These are phyloP conservation scores for Lepidurus arcticus DNA, from an alignment of 1,140 invertebrate genomes.

Conservation along the genomic window DNA sequence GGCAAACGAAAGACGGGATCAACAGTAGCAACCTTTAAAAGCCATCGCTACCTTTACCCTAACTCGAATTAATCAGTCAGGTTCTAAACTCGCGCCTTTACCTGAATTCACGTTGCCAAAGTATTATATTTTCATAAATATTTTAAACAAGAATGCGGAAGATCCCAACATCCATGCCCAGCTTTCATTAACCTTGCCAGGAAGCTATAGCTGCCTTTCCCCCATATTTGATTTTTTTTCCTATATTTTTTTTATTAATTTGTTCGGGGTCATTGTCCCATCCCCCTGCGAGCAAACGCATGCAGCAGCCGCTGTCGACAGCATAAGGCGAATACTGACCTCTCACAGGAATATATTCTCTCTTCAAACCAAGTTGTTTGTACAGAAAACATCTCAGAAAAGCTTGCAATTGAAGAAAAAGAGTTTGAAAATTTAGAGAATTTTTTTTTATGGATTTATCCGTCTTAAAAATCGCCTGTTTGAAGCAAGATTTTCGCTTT, in stretches of 20 bases:
- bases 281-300: neutral
- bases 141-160: too few species aligned
- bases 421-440: too few species aligned
- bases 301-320: neutral
- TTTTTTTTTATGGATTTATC: neutral
- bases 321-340: neutral
- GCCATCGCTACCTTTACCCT: too few species aligned
- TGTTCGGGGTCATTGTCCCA: slow-evolving; percentile 8
- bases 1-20: too few species aligned
- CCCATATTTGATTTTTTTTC: neutral
- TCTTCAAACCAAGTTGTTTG: neutral
- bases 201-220: neutral
- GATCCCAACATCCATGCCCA: too few species aligned
- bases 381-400: neutral
- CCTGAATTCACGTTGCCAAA: too few species aligned
- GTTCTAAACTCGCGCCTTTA: too few species aligned
- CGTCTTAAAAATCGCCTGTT: neutral
- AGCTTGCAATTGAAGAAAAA: too few species aligned
- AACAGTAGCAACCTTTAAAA: too few species aligned
- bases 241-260: neutral
- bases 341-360: neutral
- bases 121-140: too few species aligned
- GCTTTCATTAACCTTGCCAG: too few species aligned
- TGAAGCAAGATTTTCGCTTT: neutral
- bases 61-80: too few species aligned